Conservation (phyloP, 2,888 invertebrate genomes). For the Gisinianus flammeolus region DNA sequence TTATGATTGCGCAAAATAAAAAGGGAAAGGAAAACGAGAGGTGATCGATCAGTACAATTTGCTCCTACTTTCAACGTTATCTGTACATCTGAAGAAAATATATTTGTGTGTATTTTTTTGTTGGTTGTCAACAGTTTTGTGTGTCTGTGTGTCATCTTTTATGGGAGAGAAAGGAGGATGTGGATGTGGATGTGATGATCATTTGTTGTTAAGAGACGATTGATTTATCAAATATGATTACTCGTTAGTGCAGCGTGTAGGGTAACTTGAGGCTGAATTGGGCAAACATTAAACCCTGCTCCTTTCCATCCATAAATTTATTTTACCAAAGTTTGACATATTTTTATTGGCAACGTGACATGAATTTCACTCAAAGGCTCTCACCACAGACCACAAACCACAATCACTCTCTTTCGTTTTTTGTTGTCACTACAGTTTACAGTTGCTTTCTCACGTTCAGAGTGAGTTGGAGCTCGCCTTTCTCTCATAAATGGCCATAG, state of each 20-base stretch:
- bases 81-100: too few relatives aligned
- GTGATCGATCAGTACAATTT: too few relatives aligned
- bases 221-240: not conserved
- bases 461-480: too few relatives aligned
- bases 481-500: too few relatives aligned
- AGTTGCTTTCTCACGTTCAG: too few relatives aligned
- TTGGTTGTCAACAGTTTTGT: not conserved
- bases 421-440: not conserved
- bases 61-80: too few relatives aligned
- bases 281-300: not conserved
- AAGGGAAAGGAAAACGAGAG: too few relatives aligned
- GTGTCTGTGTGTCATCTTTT: not conserved
- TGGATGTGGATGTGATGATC: not conserved
- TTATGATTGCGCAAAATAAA: too few relatives aligned
- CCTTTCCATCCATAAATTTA: slow-evolving; percentile 3
- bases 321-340: slow-evolving; percentile 2
- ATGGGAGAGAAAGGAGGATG: not conserved
- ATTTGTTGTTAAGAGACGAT: not conserved
- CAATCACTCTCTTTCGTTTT: not conserved
- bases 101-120: not conserved
- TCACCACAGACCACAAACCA: not conserved
- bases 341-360: slow-evolving; percentile 18
- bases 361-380: not conserved
- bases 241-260: not conserved
- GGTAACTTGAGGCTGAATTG: too few relatives aligned